Percentiles rank a stretch among this genome's conserved stretches.
These are phyloP conservation scores for Ips typographus DNA, from an alignment of 1,140 invertebrate species.

Conservation along the genomic window DNA sequence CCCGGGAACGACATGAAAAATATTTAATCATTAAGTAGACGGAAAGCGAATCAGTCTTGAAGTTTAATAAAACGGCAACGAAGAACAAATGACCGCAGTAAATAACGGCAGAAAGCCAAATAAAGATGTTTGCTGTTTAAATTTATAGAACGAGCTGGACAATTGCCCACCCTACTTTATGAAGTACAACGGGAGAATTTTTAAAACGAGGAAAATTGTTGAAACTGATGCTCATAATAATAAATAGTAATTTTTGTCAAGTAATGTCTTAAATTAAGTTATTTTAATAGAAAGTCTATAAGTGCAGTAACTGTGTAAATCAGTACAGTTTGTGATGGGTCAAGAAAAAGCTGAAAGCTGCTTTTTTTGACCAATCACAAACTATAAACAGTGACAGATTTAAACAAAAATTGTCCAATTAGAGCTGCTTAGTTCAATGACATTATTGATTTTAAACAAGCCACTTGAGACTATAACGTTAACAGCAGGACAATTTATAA, in stretches of 20 bases:
- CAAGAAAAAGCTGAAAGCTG: no score
- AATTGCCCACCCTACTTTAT: not conserved
- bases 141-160: slow-evolving; percentile 3
- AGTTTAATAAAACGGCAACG: not conserved
- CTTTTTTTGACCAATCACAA: no score
- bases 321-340: no score
- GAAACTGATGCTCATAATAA: no score
- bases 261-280: no score
- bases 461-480: slow-evolving; percentile 4
- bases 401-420: no score
- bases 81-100: slow-evolving; percentile 5
- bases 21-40: slow-evolving; percentile 5
- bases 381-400: no score
- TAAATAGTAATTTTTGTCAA: no score
- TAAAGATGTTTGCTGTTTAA: slow-evolving; percentile 1
- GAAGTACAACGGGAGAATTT: no score
- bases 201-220: no score
- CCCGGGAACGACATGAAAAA: slow-evolving; percentile 1
- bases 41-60: not conserved
- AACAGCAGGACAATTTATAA: slow-evolving; percentile 15
- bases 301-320: no score
- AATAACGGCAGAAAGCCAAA: not conserved
- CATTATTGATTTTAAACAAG: not conserved
- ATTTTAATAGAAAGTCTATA: no score
- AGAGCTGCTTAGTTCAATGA: not conserved